Percentiles rank a stretch among this genome's conserved stretches.
These are phyloP conservation scores for Andrena dorsata DNA, from an alignment of 2,888 invertebrate species.

Conservation along the genomic window DNA sequence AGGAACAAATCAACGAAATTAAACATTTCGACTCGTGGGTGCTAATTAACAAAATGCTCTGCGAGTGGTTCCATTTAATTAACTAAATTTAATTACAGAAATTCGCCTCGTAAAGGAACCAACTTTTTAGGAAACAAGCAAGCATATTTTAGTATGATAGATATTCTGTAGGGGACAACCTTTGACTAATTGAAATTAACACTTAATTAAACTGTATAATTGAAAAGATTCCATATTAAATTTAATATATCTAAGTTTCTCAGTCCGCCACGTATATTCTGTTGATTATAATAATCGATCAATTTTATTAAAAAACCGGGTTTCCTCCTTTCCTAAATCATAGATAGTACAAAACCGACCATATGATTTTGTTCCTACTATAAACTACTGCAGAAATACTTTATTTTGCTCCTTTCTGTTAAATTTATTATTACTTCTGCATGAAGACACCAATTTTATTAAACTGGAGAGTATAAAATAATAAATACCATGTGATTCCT, in stretches of 20 bases:
- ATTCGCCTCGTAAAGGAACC: not conserved
- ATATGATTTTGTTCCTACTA: too few relatives aligned
- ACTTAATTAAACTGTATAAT: too few relatives aligned
- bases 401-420: too few relatives aligned
- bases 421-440: too few relatives aligned
- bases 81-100: conserved; percentile 7
- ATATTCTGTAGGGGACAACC: not conserved
- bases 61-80: not conserved
- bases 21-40: not conserved
- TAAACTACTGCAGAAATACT: too few relatives aligned
- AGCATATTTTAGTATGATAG: not conserved
- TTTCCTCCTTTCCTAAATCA: too few relatives aligned
- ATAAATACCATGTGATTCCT: not conserved
- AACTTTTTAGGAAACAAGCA: not conserved
- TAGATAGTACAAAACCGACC: too few relatives aligned
- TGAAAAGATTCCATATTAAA: too few relatives aligned
- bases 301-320: too few relatives aligned
- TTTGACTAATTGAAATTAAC: not conserved
- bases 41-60: conserved; percentile 15
- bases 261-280: too few relatives aligned
- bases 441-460: not conserved
- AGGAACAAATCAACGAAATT: not conserved
- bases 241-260: too few relatives aligned
- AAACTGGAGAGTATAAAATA: not conserved
- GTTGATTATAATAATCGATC: too few relatives aligned